Evolutionary conservation across 2,888 invertebrate species (phyloP), one percentile per base, ranked within the genome.

Genomic region (Dasysyrphus tricinctus): DNA sequence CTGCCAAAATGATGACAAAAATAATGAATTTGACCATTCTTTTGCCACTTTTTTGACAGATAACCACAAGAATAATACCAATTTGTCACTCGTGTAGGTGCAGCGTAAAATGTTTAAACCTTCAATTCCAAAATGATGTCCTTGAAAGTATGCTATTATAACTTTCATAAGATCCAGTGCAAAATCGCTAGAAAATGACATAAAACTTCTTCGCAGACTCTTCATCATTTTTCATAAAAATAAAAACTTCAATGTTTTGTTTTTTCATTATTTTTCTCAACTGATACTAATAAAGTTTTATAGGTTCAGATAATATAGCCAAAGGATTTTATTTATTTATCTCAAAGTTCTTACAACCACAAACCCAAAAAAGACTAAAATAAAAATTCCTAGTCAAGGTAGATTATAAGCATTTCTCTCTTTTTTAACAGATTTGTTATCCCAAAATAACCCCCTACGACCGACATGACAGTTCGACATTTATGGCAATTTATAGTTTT

Each of bases 401-500:
- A n/a, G n/a, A n/a, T n/a, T n/a, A n/a, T n/a, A n/a, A 5, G 14
- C 5, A 14, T 2, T 19, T 9, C 69, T 2, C 39, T 9, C 69
- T 61, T 32, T 8, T 59, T 59, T 63, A 81, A 76, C 77, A 77
- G 57, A 77, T 82, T 73, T 73, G 72, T 67, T 82, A 73, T 77
- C 14, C 81, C 32, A 44, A 77, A 82, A 82, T 77, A 77, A 67
- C 77, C 77, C 77, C 76, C 63, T 37, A 57, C n/a, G 3, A n/a
- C n/a, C 24, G 29, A 72, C 57, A 72, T 51, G 54, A 72, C 70
- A 78, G 34, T 54, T 74, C 69, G 85, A 80, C 80, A 56, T 85
- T 85, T 80, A 85, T 85, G 77, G 61, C 39, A 80, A 80, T 85
- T 80, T 85, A 85, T 85, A 73, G 85, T 47, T 85, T 85, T 85